phyloP scores from a whole-genome alignment of 2,888 invertebrate species.

The Dryadula phaetusa region DNA sequence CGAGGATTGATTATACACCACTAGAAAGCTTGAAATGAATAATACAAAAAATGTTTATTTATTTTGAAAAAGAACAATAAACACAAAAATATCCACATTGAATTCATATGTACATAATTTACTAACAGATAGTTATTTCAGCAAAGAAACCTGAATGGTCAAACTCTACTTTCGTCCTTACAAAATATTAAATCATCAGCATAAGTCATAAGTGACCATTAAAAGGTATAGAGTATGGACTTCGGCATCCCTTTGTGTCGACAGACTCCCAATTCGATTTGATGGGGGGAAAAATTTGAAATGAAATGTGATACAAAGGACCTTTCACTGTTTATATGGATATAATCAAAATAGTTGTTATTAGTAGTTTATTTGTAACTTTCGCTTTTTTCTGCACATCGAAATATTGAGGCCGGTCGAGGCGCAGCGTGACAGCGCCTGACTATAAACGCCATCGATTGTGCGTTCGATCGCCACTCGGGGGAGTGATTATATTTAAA shows the following conservation, averaged over 20 bases:
- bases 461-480: no score
- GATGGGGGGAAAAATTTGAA: constrained; percentile 10
- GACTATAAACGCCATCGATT: no score
- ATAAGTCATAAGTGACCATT: constrained; percentile 6
- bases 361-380: no score
- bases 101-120: background rate
- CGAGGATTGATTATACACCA: no score
- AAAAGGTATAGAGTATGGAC: constrained; percentile 8
- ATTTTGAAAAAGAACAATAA: no score
- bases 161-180: background rate
- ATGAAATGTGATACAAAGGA: constrained; percentile 23
- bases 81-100: no score
- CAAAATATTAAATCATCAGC: background rate
- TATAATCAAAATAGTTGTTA: background rate
- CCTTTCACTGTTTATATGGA: background rate
- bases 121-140: background rate
- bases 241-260: constrained; percentile 18
- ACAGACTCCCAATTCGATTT: constrained; percentile 14
- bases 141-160: background rate
- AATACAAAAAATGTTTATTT: no score
- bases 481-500: no score
- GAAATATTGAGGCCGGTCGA: no score
- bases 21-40: no score
- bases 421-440: no score
- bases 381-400: no score